Evolutionary conservation across 2,888 invertebrate genomes (phyloP), one percentile per base, ranked within the genome.

Genomic region (Epistrophe eligans): DNA sequence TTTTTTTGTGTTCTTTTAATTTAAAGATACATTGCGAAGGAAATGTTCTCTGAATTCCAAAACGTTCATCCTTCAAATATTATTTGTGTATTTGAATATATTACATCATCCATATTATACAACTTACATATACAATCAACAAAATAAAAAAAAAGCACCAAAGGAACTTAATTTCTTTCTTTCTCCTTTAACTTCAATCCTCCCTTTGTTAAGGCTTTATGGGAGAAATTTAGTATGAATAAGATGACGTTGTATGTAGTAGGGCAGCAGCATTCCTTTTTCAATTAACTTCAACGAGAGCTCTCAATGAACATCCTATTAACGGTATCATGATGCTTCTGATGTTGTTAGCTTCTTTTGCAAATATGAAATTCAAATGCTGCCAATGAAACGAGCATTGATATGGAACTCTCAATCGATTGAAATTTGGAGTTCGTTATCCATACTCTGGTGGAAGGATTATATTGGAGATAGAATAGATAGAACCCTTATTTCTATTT

Each of bases 251-350:
- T 24, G 24, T 24, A 24, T 24, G 24, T 24, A 24, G 11, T 17
- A 13, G n/a, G 24, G 40, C 60, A 60, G 52, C 66, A 55, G 74
- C 64, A 79, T 87, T 79, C 87, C 79, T 79, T 87, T 87, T 87
- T 87, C 87, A 87, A 87, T 87, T 87, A 87, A 87, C 87, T 87
- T 87, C 79, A 74, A 87, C 83, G 72, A 87, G 87, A 79, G 83
- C 76, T 76, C 87, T 87, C 79, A 83, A 83, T 83, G 83, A 83
- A 83, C 83, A 87, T 83, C 83, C 87, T 87, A 87, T 87, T 87
- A 87, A 87, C 55, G 87, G 74, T 79, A 87, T 87, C 87, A 83
- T 79, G 50, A 13, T 50, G 67, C 83, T 87, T 79, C 35, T 77
- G 79, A 76, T 77, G 76, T 66, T 79, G 81, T 82, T 79, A 72